phyloP scores from a whole-genome alignment of 1,140 invertebrate species.

The Goniozus legneri region DNA sequence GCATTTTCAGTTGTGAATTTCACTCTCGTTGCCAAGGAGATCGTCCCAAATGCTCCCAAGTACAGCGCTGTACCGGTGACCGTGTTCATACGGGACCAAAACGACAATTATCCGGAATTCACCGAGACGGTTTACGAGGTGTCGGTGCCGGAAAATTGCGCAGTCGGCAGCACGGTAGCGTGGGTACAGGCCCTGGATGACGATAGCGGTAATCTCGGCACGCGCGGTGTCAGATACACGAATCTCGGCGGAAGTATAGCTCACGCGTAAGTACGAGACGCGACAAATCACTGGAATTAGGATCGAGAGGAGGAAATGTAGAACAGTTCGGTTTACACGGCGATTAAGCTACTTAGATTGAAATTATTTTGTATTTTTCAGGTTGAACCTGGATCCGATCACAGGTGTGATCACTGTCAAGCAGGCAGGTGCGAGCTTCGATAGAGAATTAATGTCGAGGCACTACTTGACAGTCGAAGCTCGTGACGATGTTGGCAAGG shows the following conservation, averaged over 20 bases:
- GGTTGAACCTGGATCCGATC: conserved; percentile 75
- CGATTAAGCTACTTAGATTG: too few species aligned
- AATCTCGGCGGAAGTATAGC: conserved; percentile 76
- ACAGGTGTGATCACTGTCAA: conserved; percentile 82
- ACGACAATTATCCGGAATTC: conserved; percentile 93
- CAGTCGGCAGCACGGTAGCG: conserved; percentile 75
- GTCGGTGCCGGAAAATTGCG: conserved; percentile 78
- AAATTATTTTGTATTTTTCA: conserved; percentile 44
- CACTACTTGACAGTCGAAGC: conserved; percentile 92
- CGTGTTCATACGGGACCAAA: conserved; percentile 84
- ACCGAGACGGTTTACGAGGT: conserved; percentile 74
- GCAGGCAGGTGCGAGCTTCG: conserved; percentile 71
- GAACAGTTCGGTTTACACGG: background rate
- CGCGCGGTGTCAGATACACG: conserved; percentile 82
- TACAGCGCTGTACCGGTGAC: conserved; percentile 79
- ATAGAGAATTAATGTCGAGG: conserved; percentile 79
- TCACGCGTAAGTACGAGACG: conserved; percentile 67
- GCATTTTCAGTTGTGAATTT: conserved; percentile 73
- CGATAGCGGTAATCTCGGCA: conserved; percentile 84
- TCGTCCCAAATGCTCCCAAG: conserved; percentile 68
- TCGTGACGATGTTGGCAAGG: conserved; percentile 79
- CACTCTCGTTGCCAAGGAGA: conserved; percentile 81
- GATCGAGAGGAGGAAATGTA: background rate
- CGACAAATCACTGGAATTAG: background rate
- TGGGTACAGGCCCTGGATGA: conserved; percentile 79